These are phyloP conservation scores for Urophycis tenuis DNA, from an alignment of 2,797 vertebrate genomes.

Conservation along the genomic window DNA sequence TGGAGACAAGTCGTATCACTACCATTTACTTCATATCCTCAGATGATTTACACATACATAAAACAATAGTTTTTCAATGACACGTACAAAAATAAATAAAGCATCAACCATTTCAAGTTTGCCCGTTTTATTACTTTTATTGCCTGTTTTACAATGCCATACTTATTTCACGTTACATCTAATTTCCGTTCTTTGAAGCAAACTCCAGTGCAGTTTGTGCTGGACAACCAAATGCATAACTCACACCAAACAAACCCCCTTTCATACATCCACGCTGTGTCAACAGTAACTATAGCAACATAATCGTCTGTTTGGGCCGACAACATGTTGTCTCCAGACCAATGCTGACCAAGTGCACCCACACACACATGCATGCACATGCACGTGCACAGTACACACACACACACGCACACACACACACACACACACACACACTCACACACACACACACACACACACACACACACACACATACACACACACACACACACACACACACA, in stretches of 20 bases:
- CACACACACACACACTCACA: conserved; percentile 1
- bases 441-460: conserved; percentile 1
- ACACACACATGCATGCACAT: conserved; percentile 1
- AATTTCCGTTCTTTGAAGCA: neutral
- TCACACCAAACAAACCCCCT: conserved; percentile 45
- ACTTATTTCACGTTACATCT: neutral
- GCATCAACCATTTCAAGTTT: no score
- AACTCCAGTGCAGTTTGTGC: conserved; percentile 7
- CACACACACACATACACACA: conserved; percentile 3
- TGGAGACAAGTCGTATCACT: neutral
- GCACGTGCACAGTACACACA: neutral
- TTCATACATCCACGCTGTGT: conserved; percentile 39
- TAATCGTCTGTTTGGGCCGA: conserved; percentile 27
- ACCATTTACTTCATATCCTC: neutral
- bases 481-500: neutral
- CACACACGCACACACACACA: neutral
- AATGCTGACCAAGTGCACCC: neutral
- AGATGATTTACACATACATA: neutral
- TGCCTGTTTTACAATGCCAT: neutral
- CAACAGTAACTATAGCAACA: conserved; percentile 62
- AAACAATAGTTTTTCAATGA: neutral
- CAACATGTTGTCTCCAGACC: conserved; percentile 22
- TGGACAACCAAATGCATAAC: conserved; percentile 23
- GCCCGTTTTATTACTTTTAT: neutral
- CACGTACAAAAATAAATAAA: no score